Conservation (phyloP, 2,113 vertebrate species). For the Zosterops lateralis region DNA sequence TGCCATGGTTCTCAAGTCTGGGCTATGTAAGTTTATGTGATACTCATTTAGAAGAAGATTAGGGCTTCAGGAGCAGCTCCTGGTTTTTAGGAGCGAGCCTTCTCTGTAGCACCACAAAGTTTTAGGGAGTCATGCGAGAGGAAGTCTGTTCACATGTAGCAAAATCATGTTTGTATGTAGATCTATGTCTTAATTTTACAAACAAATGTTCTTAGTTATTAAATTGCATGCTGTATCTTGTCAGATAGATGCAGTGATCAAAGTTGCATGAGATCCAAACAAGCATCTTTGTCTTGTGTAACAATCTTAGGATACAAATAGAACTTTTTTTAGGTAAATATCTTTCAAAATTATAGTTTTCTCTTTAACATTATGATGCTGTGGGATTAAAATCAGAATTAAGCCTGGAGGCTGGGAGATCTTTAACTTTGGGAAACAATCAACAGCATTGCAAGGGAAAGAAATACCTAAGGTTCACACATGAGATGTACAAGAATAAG, state of each 20-base stretch:
- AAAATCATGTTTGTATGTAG: background rate
- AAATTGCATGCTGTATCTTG: background rate
- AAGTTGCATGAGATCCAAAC: background rate
- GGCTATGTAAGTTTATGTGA: accelerated
- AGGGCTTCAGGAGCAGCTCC: background rate
- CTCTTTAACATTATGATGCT: background rate
- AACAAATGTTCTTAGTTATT: background rate
- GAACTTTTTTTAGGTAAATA: background rate
- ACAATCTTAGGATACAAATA: background rate
- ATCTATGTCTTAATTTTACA: background rate
- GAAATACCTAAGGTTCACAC: accelerated
- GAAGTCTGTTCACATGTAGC: background rate
- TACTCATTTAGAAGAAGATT: background rate
- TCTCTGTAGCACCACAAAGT: background rate
- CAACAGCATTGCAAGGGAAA: background rate
- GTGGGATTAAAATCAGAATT: background rate
- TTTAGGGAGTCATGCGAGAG: background rate
- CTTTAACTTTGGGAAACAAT: background rate
- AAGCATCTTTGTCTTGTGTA: background rate
- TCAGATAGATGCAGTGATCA: background rate
- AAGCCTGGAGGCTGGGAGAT: background rate
- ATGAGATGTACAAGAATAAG: background rate
- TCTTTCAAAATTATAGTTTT: background rate
- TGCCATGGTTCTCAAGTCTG: background rate
- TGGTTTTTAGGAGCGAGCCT: accelerated